A percentile compares a stretch with the other conserved stretches of the same genome.
These are phyloP conservation scores for Pseudorectes ferrugineus DNA, from an alignment of 2,113 vertebrate genomes.

Conservation along the genomic window DNA sequence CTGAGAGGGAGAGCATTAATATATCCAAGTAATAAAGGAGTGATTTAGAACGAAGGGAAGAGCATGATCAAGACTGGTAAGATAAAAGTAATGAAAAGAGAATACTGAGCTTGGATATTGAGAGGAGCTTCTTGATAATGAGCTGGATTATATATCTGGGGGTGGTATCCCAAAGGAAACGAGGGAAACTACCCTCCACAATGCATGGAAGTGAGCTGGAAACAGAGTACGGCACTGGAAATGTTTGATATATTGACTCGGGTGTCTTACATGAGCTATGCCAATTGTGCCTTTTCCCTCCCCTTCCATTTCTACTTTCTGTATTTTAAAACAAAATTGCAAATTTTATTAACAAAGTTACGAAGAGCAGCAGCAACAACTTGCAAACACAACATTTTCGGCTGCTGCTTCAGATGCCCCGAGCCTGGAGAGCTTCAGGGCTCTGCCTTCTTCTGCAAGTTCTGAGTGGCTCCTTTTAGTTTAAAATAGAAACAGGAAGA, in stretches of 20 bases:
- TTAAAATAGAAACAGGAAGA: constrained; percentile 34
- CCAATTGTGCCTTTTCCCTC: fast-evolving
- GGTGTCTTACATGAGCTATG: neutral
- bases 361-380: neutral
- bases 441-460: neutral
- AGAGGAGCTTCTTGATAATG: neutral
- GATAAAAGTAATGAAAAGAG: neutral
- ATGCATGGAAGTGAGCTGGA: neutral
- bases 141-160: neutral
- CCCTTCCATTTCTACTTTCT: neutral
- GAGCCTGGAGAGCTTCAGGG: neutral
- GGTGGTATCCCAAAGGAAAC: neutral
- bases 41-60: neutral
- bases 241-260: neutral
- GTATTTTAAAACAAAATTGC: neutral
- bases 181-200: neutral
- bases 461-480: neutral
- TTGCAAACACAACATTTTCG: neutral
- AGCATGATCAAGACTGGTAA: neutral
- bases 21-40: neutral
- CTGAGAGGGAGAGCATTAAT: neutral
- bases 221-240: neutral
- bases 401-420: neutral
- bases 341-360: neutral
- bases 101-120: neutral